Base-by-base conservation (phyloP, 2,113 vertebrate genomes). In the Chroicocephalus ridibundus region DNA sequence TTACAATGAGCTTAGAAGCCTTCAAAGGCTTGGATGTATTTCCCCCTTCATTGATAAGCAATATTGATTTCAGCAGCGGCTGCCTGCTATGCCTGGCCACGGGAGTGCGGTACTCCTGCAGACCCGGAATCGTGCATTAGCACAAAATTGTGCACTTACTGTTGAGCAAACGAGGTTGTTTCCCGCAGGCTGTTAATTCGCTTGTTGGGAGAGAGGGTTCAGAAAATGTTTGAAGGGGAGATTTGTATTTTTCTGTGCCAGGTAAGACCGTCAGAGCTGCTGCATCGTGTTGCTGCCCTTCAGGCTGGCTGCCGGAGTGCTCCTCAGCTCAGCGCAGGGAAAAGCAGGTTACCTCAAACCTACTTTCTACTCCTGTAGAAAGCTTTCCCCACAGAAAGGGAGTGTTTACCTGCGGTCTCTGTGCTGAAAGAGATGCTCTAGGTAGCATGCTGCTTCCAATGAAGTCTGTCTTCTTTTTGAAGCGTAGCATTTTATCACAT, bases 11-110 rank as follows among this genome's bases (percentile, higher is more conserved):
- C 91, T 91, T 79, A 75, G 54, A 91, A 91, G 69, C 60, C 86
- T 95, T 96, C 88, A 95, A 93, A 96, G 85, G 44, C 90, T 65
- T 54, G 84, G 58, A 65, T 95, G 24, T 66, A 24, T 97, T 94
- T 92, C 90, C 58, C 31, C 61, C 54, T 82, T 94, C 91, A 75
- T 91, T 97, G 94, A 88, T 95, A 93, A 96, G 91, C 84, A 74
- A 18, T 97, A 96, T 88, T 76, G 96, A 97, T 96, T 82, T 82
- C 66, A 11, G 62, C 62, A 69, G 83, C 13, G 1, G 49, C 54
- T 82, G 90, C 86, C 86, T 88, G 90, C 92, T 78, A 17, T 3
- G 31, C 86, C 57, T 87, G 81, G 86, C 91, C 91, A 8, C 57
- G 57, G 70, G 69, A 86, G 19, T 5, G 40, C n/a, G 61, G 54